phyloP scores from a whole-genome alignment of 1,140 invertebrate species.

The Gonioctena quinquepunctata region DNA sequence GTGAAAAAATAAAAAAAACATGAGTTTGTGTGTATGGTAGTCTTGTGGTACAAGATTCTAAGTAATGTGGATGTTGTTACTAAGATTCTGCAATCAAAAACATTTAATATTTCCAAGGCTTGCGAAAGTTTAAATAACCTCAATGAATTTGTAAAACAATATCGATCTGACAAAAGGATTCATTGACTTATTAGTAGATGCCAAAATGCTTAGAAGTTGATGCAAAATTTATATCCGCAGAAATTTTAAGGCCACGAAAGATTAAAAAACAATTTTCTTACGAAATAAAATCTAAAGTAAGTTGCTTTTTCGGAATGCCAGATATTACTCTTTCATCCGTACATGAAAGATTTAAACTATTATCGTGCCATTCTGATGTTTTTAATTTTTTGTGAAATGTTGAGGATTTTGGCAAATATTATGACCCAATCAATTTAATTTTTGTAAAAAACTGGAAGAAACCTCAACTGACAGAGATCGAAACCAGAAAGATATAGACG shows the following conservation, averaged over 20 bases:
- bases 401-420: constrained; percentile 11
- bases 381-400: background rate
- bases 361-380: background rate
- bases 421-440: background rate
- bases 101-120: constrained; percentile 1
- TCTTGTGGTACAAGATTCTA: constrained; percentile 27
- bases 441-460: constrained; percentile 10
- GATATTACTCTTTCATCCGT: too few species aligned
- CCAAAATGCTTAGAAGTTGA: background rate
- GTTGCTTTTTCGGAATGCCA: too few species aligned
- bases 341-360: too few species aligned
- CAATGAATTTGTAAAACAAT: background rate
- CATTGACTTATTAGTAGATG: background rate
- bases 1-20: constrained; percentile 21
- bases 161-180: background rate
- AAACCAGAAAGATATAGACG: constrained; percentile 8
- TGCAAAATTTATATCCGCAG: background rate
- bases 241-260: background rate
- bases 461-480: constrained; percentile 2
- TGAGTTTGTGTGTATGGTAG: constrained; percentile 27
- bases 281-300: too few species aligned
- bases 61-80: constrained; percentile 23
- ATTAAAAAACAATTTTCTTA: too few species aligned
- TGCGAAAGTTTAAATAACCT: background rate
- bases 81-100: constrained; percentile 26